Conservation (phyloP, 1,140 invertebrate species). For the Polypedilum vanderplanki region DNA sequence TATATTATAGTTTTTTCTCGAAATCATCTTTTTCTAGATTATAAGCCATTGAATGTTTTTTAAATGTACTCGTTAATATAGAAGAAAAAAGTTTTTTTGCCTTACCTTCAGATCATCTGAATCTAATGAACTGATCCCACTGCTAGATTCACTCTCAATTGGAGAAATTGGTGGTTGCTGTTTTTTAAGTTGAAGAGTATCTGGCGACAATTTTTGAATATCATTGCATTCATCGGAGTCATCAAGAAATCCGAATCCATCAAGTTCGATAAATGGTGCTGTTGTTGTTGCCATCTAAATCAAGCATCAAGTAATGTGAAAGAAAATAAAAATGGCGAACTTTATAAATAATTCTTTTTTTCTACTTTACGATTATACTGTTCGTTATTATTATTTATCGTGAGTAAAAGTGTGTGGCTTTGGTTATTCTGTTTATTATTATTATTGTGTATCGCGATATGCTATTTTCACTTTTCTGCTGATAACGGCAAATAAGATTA, state of each 20-base stretch:
- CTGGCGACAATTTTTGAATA: background rate
- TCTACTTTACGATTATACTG: background rate
- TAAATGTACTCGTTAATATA: too few species aligned
- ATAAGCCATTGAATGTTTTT: too few species aligned
- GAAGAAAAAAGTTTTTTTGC: too few species aligned
- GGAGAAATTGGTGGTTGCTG: background rate
- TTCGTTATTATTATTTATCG: background rate
- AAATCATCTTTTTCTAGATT: too few species aligned
- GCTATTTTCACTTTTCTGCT: too few species aligned
- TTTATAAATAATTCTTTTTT: background rate
- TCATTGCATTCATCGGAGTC: background rate
- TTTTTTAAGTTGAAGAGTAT: too few species aligned
- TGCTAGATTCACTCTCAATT: conserved; percentile 11
- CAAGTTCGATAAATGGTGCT: background rate
- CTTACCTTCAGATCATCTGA: conserved; percentile 22
- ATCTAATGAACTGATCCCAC: background rate
- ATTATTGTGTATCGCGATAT: too few species aligned
- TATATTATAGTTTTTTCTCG: background rate
- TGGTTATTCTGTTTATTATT: too few species aligned
- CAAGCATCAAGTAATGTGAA: background rate
- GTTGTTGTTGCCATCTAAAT: too few species aligned
- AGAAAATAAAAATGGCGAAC: background rate
- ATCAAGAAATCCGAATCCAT: background rate
- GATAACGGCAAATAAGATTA: too few species aligned
- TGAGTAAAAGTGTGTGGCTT: too few species aligned